Percentiles rank a stretch among this genome's conserved stretches.
Conservation (phyloP, 2,888 invertebrate species). For the Tiliacea citrago region DNA sequence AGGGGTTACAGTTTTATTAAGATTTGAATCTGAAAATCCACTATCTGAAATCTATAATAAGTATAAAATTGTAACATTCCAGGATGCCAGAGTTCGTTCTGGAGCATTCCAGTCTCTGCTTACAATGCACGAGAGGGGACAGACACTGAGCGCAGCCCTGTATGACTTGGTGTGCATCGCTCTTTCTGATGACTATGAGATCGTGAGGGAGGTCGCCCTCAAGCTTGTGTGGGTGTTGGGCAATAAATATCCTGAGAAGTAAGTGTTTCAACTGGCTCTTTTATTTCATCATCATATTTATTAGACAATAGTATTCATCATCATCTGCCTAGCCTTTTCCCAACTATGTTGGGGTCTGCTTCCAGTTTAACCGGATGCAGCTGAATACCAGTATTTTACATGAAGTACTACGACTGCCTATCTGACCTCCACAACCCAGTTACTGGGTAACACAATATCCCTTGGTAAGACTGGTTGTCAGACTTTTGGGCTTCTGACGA, state of each 20-base stretch:
- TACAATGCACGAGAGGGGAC: slow-evolving; percentile 95
- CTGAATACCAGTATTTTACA: too few species aligned
- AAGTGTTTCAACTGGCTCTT: slow-evolving; percentile 65
- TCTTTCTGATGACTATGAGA: slow-evolving; percentile 97
- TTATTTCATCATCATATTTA: background rate
- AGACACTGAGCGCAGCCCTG: slow-evolving; percentile 93
- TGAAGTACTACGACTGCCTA: too few species aligned
- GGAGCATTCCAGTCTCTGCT: slow-evolving; percentile 97
- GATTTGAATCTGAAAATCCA: background rate
- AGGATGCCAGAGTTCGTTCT: slow-evolving; percentile 97
- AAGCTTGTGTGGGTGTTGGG: slow-evolving; percentile 96
- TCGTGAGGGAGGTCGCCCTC: slow-evolving; percentile 96
- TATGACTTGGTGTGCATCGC: slow-evolving; percentile 93
- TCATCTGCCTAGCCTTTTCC: too few species aligned
- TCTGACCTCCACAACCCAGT: too few species aligned
- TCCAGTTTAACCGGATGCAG: too few species aligned
- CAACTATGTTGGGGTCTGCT: too few species aligned
- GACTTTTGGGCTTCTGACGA: too few species aligned
- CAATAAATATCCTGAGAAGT: slow-evolving; percentile 97
- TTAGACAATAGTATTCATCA: too few species aligned
- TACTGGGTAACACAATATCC: too few species aligned
- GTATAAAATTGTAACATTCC: slow-evolving; percentile 58
- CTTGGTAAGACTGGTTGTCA: too few species aligned
- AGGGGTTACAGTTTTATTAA: background rate
- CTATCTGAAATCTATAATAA: background rate